Percentiles rank a stretch among this genome's conserved stretches.
These are phyloP conservation scores for Hirudo medicinalis DNA, from an alignment of 1,140 invertebrate genomes.

Conservation along the genomic window DNA sequence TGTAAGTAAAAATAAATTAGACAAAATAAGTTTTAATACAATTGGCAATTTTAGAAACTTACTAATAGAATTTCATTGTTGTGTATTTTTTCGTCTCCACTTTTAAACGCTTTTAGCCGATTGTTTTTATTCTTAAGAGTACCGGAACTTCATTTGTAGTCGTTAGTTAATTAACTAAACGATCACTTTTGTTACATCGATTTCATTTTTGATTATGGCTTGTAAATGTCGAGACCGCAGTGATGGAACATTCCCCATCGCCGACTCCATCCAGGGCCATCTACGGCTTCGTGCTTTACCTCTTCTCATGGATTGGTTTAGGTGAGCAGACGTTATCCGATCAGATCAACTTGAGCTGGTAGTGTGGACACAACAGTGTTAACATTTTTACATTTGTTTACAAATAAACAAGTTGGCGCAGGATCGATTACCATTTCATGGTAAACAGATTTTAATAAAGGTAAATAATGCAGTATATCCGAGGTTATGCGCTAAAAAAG, in stretches of 20 bases:
- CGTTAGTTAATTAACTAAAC: no score
- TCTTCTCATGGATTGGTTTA: constrained; percentile 13
- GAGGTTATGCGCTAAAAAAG: neutral
- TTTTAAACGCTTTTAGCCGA: no score
- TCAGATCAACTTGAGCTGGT: neutral
- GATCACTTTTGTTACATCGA: no score
- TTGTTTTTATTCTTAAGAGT: no score
- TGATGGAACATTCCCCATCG: constrained; percentile 7
- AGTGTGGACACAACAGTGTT: neutral
- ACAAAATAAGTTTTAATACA: no score
- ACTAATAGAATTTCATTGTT: no score
- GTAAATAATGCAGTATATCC: neutral
- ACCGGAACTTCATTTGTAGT: no score
- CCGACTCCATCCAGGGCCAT: constrained; percentile 7
- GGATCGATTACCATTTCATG: neutral
- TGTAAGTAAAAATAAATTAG: no score
- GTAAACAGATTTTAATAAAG: neutral
- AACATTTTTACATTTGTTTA: neutral
- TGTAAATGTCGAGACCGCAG: no score
- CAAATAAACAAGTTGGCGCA: neutral
- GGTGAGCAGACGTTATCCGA: neutral
- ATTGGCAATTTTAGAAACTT: no score
- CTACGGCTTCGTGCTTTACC: constrained; percentile 15
- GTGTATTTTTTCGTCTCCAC: no score
- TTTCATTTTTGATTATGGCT: no score